Percentiles rank a stretch among this genome's conserved stretches.
phyloP scores from a whole-genome alignment of 2,113 vertebrate genomes.

The Cephalopholis sonnerati region DNA sequence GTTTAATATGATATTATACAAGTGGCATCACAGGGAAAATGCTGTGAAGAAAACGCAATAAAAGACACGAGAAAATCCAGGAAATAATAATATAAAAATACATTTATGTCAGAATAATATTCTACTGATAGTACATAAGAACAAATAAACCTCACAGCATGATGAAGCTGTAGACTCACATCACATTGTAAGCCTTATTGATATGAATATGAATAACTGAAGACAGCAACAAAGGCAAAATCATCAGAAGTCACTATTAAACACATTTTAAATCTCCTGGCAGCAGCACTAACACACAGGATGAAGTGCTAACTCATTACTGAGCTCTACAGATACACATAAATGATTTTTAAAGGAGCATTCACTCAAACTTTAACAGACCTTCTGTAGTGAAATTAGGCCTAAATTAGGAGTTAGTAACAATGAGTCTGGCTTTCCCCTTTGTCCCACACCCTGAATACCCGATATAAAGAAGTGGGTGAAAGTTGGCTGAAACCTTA shows the following conservation, averaged over 20 bases:
- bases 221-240: not conserved
- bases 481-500: conserved; percentile 59
- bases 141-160: not conserved
- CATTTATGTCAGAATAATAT: too few relatives aligned
- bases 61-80: not conserved
- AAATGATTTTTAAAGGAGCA: conserved; percentile 6
- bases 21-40: not conserved
- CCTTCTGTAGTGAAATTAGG: not conserved
- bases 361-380: not conserved
- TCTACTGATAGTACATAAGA: not conserved
- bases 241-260: too few relatives aligned
- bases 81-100: too few relatives aligned
- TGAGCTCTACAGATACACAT: too few relatives aligned
- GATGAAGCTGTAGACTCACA: not conserved
- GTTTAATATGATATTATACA: not conserved
- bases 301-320: not conserved
- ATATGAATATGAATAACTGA: not conserved
- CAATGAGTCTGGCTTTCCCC: conserved; percentile 43
- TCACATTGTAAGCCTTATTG: not conserved
- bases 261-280: not conserved
- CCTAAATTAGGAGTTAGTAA: conserved; percentile 25
- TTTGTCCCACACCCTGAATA: conserved; percentile 61
- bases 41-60: not conserved
- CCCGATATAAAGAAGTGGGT: conserved; percentile 42
- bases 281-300: not conserved